Evolutionary conservation across 2,113 vertebrate species (phyloP), one percentile per base, ranked within the genome.

Genomic region (Himantopus leucocephalus): DNA sequence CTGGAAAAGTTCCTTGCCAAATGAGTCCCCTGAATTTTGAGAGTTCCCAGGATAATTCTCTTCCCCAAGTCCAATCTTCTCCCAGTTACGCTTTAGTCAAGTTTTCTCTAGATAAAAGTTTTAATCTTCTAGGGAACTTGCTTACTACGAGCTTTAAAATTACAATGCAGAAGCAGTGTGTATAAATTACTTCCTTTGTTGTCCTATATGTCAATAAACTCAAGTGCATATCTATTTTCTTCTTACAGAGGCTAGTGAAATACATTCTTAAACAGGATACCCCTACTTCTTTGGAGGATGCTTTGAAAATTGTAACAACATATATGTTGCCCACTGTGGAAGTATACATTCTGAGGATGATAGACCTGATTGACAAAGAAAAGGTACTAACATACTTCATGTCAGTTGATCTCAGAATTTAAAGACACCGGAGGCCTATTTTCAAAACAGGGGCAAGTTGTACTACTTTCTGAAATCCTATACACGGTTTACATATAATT

Each of bases 221-320:
- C 0, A 85, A 53, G 24, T 35, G 35, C 14, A 0, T n/a, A 6
- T 34, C 6, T 93, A 1, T 83, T 82, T 34, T 80, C 24, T 90
- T 90, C 13, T 97, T 81, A 27, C 96, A 99, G 99, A 98, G 97
- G 37, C 97, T 99, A 67, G 98, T 99, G 48, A 98, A 98, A 90
- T 99, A 99, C 92, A 99, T 99, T 87, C 98, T 99, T 41, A 99
- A 99, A 71, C 99, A 99, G 97, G 98, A 99, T 73, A 90, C 98
- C 5, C 97, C 98, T 6, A 98, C 98, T 48, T 99, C 98, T 29
- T 96, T 99, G 67, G 98, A 99, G 77, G 99, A 99, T 93, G 98
- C 99, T 63, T 96, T 99, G 90, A 99, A 98, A 94, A 98, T 99
- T 59, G 99, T 98, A 8, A 95, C 97, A 50, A 98, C 98, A 0